Percentiles rank a stretch among this genome's conserved stretches.
These are phyloP conservation scores for Zaprionus gabonicus DNA, from an alignment of 1,140 invertebrate species.

Conservation along the genomic window DNA sequence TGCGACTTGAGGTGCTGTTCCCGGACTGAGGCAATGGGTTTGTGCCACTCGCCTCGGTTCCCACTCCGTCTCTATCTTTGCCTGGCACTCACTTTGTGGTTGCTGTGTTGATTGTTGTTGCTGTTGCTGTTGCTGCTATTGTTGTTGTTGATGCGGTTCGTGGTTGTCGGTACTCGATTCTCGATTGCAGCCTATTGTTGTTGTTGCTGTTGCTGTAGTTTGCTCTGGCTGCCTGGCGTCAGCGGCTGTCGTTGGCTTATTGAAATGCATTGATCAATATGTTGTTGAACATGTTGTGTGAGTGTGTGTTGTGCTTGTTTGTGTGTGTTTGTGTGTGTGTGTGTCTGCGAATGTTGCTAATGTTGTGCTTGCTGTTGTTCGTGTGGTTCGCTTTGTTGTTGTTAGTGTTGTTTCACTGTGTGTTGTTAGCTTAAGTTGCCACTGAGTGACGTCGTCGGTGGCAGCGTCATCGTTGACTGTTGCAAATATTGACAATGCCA, in stretches of 20 bases:
- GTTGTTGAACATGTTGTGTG: slow-evolving; percentile 74
- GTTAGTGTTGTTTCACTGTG: slow-evolving; percentile 42
- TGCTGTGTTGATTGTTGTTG: slow-evolving; percentile 41
- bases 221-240: slow-evolving; percentile 49
- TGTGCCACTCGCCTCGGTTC: background rate
- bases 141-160: slow-evolving; percentile 56
- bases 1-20: background rate
- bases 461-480: slow-evolving; percentile 65
- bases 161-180: slow-evolving; percentile 47
- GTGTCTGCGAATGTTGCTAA: slow-evolving; percentile 32
- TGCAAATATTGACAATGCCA: slow-evolving; percentile 79
- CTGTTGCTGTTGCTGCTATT: slow-evolving; percentile 51
- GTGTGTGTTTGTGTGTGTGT: slow-evolving; percentile 9
- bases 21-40: background rate
- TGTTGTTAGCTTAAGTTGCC: slow-evolving; percentile 73
- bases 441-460: slow-evolving; percentile 60
- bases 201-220: slow-evolving; percentile 43
- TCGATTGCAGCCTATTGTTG: slow-evolving; percentile 21
- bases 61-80: background rate
- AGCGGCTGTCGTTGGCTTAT: slow-evolving; percentile 73
- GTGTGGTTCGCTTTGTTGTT: slow-evolving; percentile 10
- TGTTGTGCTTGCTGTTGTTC: slow-evolving; percentile 50
- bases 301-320: slow-evolving; percentile 20
- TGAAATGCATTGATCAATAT: slow-evolving; percentile 82
- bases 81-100: slow-evolving; percentile 41